Base-by-base conservation (phyloP, 1,140 invertebrate species). In the Patella vulgata region DNA sequence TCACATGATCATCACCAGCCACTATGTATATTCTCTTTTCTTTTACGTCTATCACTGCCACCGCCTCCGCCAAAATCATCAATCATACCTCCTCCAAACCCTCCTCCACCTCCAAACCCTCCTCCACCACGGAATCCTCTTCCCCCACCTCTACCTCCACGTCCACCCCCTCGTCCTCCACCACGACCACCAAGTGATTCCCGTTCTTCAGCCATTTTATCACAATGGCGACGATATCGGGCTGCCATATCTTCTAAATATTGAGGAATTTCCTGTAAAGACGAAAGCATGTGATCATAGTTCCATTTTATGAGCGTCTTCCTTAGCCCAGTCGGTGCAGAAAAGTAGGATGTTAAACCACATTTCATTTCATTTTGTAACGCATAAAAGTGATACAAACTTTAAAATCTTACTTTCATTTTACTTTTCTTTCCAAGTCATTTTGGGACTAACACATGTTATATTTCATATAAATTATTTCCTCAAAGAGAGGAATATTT, bases 181-280 rank as follows among this genome's bases (percentile, higher is more conserved):
- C 52, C n/a, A 31, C 65, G 12, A 6, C 66, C 63, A 27, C 66
- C 46, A 25, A 47, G 23, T 51, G 40, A 55, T 23, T 58, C 57
- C n/a, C 66, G 59, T 19, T 68, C 66, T 2, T 56, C 56, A 25
- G 30, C 53, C 28, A 56, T 56, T 14, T 63, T 25, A 40, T 64
- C 60, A 44, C 61, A 33, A 17, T 63, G 59, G 0, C 51, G 39
- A 47, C 60, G 27, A 56, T 63, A 80, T 42, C 75, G 63, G 27
- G 73, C 66, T 11, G 78, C 73, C 78, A 80, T 80, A 8, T 68
- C 60, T 6, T 68, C 9, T 31, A 80, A 54, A 19, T 71, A 89
- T n/a, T 88, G 82, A 8, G 92, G 93, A 31, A 95, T 87, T 79
- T 89, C 80, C 86, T 78, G 66, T 4, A 50, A 36, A 8, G 14